Conservation (phyloP, 2,797 vertebrate genomes). For the Nyctibius grandis region DNA sequence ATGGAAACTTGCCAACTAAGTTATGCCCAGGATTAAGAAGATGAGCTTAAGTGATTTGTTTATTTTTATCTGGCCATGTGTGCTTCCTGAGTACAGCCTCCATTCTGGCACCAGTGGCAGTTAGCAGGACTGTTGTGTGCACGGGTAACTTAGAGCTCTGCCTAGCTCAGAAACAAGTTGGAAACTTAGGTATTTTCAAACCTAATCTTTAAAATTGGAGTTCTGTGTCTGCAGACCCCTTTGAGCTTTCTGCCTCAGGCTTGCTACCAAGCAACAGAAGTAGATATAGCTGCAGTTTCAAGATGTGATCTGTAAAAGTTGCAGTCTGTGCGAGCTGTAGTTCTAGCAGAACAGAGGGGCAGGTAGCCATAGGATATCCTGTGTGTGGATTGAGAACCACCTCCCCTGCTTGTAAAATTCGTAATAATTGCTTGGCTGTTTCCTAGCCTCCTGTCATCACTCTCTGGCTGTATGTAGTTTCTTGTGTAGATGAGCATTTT, state of each 20-base stretch:
- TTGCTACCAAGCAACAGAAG: background rate
- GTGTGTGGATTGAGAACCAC: background rate
- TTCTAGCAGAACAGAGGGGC: background rate
- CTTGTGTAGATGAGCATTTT: background rate
- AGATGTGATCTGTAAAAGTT: background rate
- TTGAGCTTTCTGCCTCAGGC: background rate
- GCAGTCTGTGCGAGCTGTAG: rapidly evolving
- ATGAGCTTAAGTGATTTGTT: conserved; percentile 36
- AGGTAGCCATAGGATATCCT: background rate
- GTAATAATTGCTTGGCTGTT: background rate
- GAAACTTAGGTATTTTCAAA: background rate
- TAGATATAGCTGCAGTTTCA: background rate
- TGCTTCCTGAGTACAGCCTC: background rate
- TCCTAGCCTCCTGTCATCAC: rapidly evolving
- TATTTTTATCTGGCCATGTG: conserved; percentile 31
- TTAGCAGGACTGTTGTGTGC: background rate
- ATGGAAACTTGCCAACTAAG: background rate
- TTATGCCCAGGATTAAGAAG: conserved; percentile 1
- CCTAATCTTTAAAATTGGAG: background rate
- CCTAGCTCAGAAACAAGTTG: background rate
- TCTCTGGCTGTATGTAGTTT: background rate
- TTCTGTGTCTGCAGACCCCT: background rate
- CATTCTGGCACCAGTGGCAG: background rate
- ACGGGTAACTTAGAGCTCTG: background rate
- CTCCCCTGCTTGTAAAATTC: background rate